Conservation (phyloP, 2,888 invertebrate genomes). For the Patella caerulea region DNA sequence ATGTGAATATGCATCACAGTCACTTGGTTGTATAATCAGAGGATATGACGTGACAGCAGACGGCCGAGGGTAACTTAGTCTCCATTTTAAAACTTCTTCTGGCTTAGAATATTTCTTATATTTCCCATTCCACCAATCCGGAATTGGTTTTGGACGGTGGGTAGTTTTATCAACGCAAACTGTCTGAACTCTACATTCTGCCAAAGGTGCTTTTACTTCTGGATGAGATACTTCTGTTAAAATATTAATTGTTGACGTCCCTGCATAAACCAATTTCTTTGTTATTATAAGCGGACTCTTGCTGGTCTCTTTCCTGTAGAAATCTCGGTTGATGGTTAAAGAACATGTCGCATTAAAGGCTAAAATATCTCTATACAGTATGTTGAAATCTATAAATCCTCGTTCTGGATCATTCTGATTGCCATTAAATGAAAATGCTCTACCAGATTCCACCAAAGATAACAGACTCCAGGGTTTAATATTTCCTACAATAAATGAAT, state of each 20-base stretch:
- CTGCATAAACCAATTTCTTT: conserved; percentile 21
- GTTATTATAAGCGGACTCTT: conserved; percentile 28
- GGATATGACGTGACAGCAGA: background rate
- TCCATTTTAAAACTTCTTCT: background rate
- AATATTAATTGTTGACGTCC: conserved; percentile 24
- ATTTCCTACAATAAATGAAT: background rate
- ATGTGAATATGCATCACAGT: conserved; percentile 24
- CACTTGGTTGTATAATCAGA: conserved; percentile 19
- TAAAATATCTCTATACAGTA: conserved; percentile 17
- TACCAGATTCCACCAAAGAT: conserved; percentile 23
- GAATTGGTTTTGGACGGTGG: conserved; percentile 23
- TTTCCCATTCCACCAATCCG: conserved; percentile 35
- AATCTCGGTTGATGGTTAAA: conserved; percentile 14
- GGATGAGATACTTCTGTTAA: conserved; percentile 17
- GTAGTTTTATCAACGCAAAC: conserved; percentile 26
- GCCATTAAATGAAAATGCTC: conserved; percentile 27
- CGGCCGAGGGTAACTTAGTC: background rate
- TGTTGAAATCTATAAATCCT: conserved; percentile 24
- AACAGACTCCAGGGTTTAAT: conserved; percentile 23
- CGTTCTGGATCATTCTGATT: background rate
- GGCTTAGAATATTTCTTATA: conserved; percentile 13
- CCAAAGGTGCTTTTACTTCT: conserved; percentile 11
- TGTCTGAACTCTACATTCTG: conserved; percentile 27
- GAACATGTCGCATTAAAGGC: conserved; percentile 24
- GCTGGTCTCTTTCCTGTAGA: conserved; percentile 18